Evolutionary conservation across 2,888 invertebrate genomes (phyloP), one percentile per base, ranked within the genome.

Genomic region (Sylvicola cinctus): DNA sequence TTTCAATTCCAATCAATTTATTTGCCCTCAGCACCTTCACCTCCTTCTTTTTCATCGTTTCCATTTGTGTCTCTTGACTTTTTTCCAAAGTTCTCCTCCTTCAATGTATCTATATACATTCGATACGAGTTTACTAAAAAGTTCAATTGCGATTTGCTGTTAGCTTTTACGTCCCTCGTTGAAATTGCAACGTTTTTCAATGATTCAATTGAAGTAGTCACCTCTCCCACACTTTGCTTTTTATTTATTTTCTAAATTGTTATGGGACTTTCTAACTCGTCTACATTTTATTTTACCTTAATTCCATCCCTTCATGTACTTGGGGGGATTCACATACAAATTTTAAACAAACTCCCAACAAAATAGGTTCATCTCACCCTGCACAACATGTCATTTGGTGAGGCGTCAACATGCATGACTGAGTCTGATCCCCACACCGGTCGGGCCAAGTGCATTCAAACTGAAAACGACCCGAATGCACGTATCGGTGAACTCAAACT

Each of bases 321-420:
- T 27, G 27, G n/a, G 27, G 12, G 27, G n/a, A 29, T 29, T 29
- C 10, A 29, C 13, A 15, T 13, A 15, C 4, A 20, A 20, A 20
- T 6, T 20, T 20, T 20, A 4, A 20, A 20, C 20, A 20, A 20
- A 20, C 4, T n/a, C n/a, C n/a, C n/a, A 20, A 20, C 4, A 20
- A 20, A 20, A 20, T 20, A 40, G 40, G 36, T 40, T 4, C 61
- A 68, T 13, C 55, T 80, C 8, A 68, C 71, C 3, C 50, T 80
- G 37, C 68, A 71, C 46, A 74, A 76, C 47, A 75, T 77, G 3
- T 70, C 77, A 14, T 72, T 83, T 43, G 81, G 84, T 4, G 64
- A 70, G 34, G 61, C 62, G 29, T 63, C 65, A 1, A 60, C 63
- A 16, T 84, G 83, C 50, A 58, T 62, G 30, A 79, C 80, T 11